Conservation (phyloP, 2,888 invertebrate species). For the Rhimphoctona megacephalus region DNA sequence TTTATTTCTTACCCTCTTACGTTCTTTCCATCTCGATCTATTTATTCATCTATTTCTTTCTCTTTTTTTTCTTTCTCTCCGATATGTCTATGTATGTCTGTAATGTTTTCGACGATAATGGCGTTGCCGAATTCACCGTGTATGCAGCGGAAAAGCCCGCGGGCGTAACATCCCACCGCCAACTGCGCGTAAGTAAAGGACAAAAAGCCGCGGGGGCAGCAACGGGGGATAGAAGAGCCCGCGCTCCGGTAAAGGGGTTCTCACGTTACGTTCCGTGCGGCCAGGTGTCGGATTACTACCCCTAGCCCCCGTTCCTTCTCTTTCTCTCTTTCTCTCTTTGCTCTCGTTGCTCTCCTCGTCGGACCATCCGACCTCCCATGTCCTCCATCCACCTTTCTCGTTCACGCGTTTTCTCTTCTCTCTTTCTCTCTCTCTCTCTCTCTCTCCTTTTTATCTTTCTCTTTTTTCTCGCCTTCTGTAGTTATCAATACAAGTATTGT, state of each 20-base stretch:
- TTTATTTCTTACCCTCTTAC: neutral
- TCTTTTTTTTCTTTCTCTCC: neutral
- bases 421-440: constrained; percentile 44
- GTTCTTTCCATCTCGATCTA: neutral
- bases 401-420: constrained; percentile 48
- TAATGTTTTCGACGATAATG: neutral
- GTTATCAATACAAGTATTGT: neutral
- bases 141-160: constrained; percentile 39
- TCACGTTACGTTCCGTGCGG: constrained; percentile 83
- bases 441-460: constrained; percentile 50
- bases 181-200: constrained; percentile 48
- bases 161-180: constrained; percentile 44
- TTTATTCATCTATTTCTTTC: neutral
- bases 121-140: constrained; percentile 23
- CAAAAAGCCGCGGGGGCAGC: constrained; percentile 56
- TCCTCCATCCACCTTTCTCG: constrained; percentile 52
- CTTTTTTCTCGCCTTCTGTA: neutral
- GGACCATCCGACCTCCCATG: constrained; percentile 50
- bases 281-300: constrained; percentile 83
- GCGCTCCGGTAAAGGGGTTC: constrained; percentile 80
- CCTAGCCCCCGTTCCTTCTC: constrained; percentile 72
- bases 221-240: constrained; percentile 71
- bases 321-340: constrained; percentile 81
- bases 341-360: constrained; percentile 72
- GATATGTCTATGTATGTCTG: neutral